phyloP scores from a whole-genome alignment of 2,888 invertebrate genomes.

The Bombyx huttoni region DNA sequence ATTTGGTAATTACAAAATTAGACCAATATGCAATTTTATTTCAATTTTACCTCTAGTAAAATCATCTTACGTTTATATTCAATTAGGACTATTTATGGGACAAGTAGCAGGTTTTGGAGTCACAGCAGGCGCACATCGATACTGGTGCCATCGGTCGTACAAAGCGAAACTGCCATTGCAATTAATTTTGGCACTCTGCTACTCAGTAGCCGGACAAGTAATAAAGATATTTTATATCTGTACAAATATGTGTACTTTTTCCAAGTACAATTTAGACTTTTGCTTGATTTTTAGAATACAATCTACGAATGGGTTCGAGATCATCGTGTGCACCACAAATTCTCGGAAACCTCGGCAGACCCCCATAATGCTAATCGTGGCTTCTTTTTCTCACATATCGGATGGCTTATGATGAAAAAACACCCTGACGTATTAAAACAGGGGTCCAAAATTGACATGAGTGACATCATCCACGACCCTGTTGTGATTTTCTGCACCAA shows the following conservation, averaged over 20 bases:
- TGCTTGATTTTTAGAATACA: conserved; percentile 65
- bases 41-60: too few relatives aligned
- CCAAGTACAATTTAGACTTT: not conserved
- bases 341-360: conserved; percentile 84
- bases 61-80: not conserved
- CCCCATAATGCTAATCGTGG: conserved; percentile 87
- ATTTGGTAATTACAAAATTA: conserved; percentile 71
- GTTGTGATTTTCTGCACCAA: conserved; percentile 84
- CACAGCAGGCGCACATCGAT: conserved; percentile 78
- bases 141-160: conserved; percentile 78
- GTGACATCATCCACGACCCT: conserved; percentile 83
- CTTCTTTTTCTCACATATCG: conserved; percentile 93
- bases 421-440: conserved; percentile 86
- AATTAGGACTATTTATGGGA: conserved; percentile 66
- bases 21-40: too few relatives aligned
- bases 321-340: conserved; percentile 83
- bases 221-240: not conserved
- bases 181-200: conserved; percentile 72
- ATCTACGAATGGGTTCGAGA: conserved; percentile 83
- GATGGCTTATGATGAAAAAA: conserved; percentile 93
- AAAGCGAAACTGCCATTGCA: conserved; percentile 76
- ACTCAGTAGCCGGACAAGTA: conserved; percentile 78
- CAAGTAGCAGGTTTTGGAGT: conserved; percentile 76
- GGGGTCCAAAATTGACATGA: conserved; percentile 86
- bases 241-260: too few relatives aligned